Base-by-base conservation (phyloP, 2,888 invertebrate species). In the Graphium colonna region DNA sequence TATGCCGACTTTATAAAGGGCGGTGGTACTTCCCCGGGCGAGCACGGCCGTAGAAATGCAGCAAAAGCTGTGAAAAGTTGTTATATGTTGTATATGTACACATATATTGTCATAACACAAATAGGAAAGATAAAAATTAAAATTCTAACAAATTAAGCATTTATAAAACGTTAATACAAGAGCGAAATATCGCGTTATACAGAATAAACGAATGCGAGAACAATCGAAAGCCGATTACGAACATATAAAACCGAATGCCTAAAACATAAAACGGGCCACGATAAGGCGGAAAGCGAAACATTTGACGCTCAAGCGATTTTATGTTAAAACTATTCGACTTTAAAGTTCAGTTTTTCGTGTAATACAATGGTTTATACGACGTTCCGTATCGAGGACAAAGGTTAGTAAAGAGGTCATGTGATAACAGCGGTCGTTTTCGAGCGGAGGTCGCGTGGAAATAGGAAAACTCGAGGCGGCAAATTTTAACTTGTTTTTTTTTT, bases 371-470 rank as follows among this genome's bases (percentile, higher is more conserved):
- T 15, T 48, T 53, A 67, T 80, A 71, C 21, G 70, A 56, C 70
- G 56, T 77, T 82, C 55, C 58, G 57, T 51, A 57, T 57, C 55
- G 57, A 36, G 50, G 46, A 51, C 57, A 64, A 57, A 74, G 74
- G 75, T 76, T 75, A 64, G 77, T 72, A 87, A 86, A 79, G 82
- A 75, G 87, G 87, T 87, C 86, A 81, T 67, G 66, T 80, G 87
- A 87, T 87, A 88, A 86, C 77, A 74, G 60, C 65, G 67, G 55
- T 68, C 60, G 70, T 67, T 65, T 61, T 66, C 62, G 60, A 65
- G 54, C 66, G 73, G 78, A 85, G 84, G 85, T 85, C 81, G 73
- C 68, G 67, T 75, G 82, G 75, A 80, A 83, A 80, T 68, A 69
- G 72, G 76, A 77, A 81, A 79, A 75, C 69, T 65, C 56, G 55